Evolutionary conservation across 2,888 invertebrate genomes (phyloP), one percentile per base, ranked within the genome.

Genomic region (Hanleya hanleyi): DNA sequence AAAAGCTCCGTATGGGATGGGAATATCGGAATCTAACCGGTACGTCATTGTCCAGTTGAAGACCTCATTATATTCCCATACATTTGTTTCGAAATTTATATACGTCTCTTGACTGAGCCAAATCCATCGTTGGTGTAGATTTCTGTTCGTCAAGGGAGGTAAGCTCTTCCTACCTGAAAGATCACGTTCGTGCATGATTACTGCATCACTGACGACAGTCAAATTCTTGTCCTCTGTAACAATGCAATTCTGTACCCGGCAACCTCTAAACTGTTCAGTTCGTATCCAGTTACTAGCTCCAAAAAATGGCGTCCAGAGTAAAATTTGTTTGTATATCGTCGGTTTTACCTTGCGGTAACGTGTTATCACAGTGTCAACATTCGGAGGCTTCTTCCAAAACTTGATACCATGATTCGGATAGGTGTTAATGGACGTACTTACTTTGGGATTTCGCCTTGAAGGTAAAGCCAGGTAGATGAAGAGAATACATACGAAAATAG

Each of bases 251-350:
- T n/a, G 9, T n/a, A 35, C 22, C 12, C 36, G 64, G 64, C 64
- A 64, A 1, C 26, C 2, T 64, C 22, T 4, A 37, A 64, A 64
- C 35, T 64, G 37, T 4, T 36, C n/a, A 37, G 32, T 37, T 1
- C 9, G 32, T 18, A 64, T 37, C 64, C 64, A 64, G 4, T 64
- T 18, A 15, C 18, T 36, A 4, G 15, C 35, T 6, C n/a, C 9
- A 37, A 64, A 64, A 64, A 64, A 64, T n/a, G 32, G 15, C n/a
- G 64, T 64, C 64, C 64, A 64, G 4, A 64, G 37, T n/a, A 64
- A 26, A 12, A 64, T n/a, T n/a, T n/a, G n/a, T n/a, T n/a, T n/a
- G n/a, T n/a, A n/a, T n/a, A n/a, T n/a, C n/a, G n/a, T n/a, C n/a
- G n/a, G n/a, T n/a, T n/a, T n/a, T n/a, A n/a, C n/a, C n/a, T n/a